phyloP scores from a whole-genome alignment of 2,888 invertebrate species.

The Hirtodrosophila alboralis region DNA sequence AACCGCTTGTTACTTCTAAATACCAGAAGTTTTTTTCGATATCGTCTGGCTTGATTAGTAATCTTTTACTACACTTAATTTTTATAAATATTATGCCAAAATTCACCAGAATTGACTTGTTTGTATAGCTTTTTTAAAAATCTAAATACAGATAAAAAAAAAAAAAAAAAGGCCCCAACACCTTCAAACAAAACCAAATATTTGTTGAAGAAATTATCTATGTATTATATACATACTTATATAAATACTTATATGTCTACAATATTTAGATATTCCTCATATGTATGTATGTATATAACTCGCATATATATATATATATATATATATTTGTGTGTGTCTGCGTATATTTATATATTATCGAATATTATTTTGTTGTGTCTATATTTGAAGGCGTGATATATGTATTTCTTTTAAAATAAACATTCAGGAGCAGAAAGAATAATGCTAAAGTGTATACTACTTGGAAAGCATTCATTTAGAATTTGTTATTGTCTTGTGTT shows the following conservation, averaged over 20 bases:
- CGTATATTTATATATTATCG: constrained; percentile 9
- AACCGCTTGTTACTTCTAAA: constrained; percentile 34
- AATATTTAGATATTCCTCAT: constrained; percentile 16
- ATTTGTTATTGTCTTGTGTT: no score
- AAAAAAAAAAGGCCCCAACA: constrained; percentile 22
- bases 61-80: constrained; percentile 11
- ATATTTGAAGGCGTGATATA: constrained; percentile 48
- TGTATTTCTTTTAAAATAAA: constrained; percentile 20
- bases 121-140: constrained; percentile 36
- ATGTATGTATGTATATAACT: constrained; percentile 12
- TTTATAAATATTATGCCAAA: constrained; percentile 40
- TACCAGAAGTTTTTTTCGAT: neutral
- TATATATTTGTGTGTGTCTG: no score
- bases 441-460: constrained; percentile 4
- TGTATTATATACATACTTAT: constrained; percentile 8
- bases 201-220: constrained; percentile 54
- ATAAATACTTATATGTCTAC: neutral
- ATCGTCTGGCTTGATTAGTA: constrained; percentile 5
- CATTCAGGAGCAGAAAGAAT: constrained; percentile 8
- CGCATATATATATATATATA: no score
- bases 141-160: constrained; percentile 32
- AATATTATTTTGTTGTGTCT: constrained; percentile 53
- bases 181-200: constrained; percentile 46
- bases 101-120: constrained; percentile 40
- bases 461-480: constrained; percentile 20